A percentile compares a stretch with the other conserved stretches of the same genome.
Evolutionary conservation across 2,888 invertebrate genomes (phyloP).

Genomic region (Beris chalybata): DNA sequence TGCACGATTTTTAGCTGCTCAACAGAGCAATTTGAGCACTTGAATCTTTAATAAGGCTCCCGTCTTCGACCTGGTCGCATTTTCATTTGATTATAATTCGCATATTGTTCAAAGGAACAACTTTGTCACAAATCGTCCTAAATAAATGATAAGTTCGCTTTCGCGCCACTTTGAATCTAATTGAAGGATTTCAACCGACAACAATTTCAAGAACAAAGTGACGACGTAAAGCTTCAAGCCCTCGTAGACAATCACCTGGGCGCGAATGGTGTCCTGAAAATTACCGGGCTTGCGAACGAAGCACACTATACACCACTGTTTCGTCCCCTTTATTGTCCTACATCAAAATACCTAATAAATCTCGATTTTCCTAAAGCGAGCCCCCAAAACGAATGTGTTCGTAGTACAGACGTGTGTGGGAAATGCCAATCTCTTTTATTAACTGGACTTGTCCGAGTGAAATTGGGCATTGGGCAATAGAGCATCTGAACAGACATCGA

Average conservation of each 20-base stretch:
- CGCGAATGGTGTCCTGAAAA: neutral
- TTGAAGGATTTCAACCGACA: constrained; percentile 29
- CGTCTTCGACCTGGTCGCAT: neutral
- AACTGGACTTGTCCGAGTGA: constrained; percentile 19
- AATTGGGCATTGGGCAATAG: constrained; percentile 19
- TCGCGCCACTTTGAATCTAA: constrained; percentile 38
- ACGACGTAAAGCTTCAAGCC: neutral
- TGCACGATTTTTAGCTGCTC: constrained; percentile 38
- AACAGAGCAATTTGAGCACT: constrained; percentile 40
- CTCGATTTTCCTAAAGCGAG: too few species aligned
- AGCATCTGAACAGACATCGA: constrained; percentile 33
- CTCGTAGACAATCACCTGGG: neutral
- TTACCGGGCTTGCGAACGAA: neutral
- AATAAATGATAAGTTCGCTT: constrained; percentile 38
- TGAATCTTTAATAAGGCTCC: constrained; percentile 39
- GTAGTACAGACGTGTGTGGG: too few species aligned
- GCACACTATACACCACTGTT: neutral
- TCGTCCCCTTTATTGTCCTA: too few species aligned
- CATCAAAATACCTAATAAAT: too few species aligned
- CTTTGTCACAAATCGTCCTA: constrained; percentile 36
- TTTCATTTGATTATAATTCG: constrained; percentile 32
- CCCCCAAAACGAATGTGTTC: too few species aligned
- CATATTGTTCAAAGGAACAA: constrained; percentile 36
- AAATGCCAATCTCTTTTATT: constrained; percentile 19
- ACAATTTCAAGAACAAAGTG: constrained; percentile 9